A percentile compares a stretch with the other conserved stretches of the same genome.
Evolutionary conservation across 64 coral and sea anemone genomes (phyloP).

Genomic region (Montipora sp.): DNA sequence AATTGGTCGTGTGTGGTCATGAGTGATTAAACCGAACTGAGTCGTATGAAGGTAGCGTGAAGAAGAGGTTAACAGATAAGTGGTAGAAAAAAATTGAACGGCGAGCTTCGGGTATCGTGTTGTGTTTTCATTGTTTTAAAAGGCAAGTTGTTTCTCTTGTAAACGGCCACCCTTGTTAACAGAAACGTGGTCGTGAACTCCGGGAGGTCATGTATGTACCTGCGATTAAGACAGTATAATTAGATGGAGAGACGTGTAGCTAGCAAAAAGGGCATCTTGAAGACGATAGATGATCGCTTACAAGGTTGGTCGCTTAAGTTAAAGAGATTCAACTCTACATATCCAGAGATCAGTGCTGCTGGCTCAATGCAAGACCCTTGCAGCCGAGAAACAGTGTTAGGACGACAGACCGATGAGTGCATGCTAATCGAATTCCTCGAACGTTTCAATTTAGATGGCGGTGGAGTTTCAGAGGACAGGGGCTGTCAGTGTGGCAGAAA

Average conservation of each 20-base stretch:
- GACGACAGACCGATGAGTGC: not conserved
- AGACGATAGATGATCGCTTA: not conserved
- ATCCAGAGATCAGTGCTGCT: not conserved
- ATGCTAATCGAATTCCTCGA: not conserved
- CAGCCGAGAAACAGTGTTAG: not conserved
- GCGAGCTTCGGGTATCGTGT: no score
- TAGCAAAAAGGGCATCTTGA: not conserved
- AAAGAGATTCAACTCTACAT: not conserved
- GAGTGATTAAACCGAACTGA: no score
- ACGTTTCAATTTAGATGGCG: not conserved
- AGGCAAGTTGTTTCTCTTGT: not conserved
- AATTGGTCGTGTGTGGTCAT: no score
- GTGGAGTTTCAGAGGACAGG: not conserved
- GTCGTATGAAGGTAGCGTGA: no score
- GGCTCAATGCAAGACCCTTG: not conserved
- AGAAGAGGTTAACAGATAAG: no score
- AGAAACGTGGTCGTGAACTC: not conserved
- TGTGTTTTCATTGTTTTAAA: no score
- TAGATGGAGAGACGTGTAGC: not conserved
- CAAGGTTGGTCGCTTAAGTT: not conserved
- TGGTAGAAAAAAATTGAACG: no score
- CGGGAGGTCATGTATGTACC: not conserved
- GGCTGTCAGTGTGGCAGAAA: not conserved
- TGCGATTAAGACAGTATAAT: not conserved
- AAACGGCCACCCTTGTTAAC: not conserved